Base-by-base conservation (phyloP, 2,888 invertebrate species). In the Hydrotaea diabolus region DNA sequence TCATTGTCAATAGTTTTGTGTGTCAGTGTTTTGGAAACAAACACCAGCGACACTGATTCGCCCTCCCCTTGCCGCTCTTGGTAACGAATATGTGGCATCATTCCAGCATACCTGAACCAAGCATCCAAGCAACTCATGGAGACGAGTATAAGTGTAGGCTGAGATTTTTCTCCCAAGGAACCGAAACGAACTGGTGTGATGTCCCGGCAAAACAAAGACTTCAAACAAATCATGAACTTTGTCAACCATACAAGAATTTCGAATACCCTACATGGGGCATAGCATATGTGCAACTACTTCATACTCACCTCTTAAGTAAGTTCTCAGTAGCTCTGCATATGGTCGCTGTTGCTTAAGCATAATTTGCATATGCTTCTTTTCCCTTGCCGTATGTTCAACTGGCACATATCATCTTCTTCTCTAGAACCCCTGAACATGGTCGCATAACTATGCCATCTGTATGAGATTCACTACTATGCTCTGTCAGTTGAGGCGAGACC, bases 1-100 rank as follows among this genome's bases (percentile, higher is more conserved):
- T 69, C 69, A 69, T 69, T 69, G 69, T 69, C 69, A 69, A 69
- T 69, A 69, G 69, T 69, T 69, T 19, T 69, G 15, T 69, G 43
- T 17, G 69, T 46, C 21, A 19, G 19, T 69, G 23, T 46, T 69
- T n/a, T 46, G 31, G 17, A 62, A 62, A 62, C 17, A 62, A 62
- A 62, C 62, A 62, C 62, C 62, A 31, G 15, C 59, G 15, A 36
- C 62, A 62, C 3, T n/a, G 62, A 62, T 62, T 62, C 62, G 21
- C 4, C 11, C 53, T n/a, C 21, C 11, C 57, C 7, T n/a, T n/a
- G n/a, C n/a, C n/a, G n/a, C n/a, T n/a, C n/a, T n/a, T n/a, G n/a
- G 26, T 26, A 26, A 15, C 0, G 26, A 59, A 26, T 59, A 26
- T 23, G 26, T 59, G 59, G n/a, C 55, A 26, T 26, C 15, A 26